Percentiles rank a stretch among this genome's conserved stretches.
Conservation (phyloP, 1,140 invertebrate genomes). For the Globodera rostochiensis region DNA sequence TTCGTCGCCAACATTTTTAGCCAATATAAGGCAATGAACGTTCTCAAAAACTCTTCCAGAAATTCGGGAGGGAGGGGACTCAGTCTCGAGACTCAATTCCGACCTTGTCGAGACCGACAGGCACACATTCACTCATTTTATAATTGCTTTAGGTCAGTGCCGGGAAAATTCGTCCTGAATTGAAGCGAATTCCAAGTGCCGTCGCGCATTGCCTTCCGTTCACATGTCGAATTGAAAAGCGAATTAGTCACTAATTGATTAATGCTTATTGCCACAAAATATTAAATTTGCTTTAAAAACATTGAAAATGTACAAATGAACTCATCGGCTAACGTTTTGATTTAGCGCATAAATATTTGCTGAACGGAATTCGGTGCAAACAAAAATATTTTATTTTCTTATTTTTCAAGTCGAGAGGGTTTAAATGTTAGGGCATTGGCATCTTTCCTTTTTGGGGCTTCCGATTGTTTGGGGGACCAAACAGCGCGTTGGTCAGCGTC, state of each 20-base stretch:
- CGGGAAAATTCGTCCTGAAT: not conserved
- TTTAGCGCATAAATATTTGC: too few species aligned
- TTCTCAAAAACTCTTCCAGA: too few species aligned
- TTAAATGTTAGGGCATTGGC: too few species aligned
- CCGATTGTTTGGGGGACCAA: not conserved
- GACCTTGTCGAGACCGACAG: not conserved
- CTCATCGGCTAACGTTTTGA: too few species aligned
- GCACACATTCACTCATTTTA: not conserved
- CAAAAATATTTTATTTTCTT: too few species aligned
- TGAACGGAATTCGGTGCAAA: too few species aligned
- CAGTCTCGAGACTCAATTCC: not conserved
- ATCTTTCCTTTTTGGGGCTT: not conserved
- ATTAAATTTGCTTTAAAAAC: too few species aligned
- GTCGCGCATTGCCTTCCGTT: not conserved
- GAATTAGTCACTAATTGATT: not conserved
- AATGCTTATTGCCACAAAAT: too few species aligned
- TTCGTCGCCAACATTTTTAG: conserved; percentile 28
- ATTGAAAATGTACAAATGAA: too few species aligned
- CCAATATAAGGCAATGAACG: not conserved
- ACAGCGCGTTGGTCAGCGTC: conserved; percentile 11
- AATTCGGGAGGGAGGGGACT: too few species aligned
- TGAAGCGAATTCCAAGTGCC: not conserved
- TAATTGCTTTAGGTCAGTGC: not conserved
- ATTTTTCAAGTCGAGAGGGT: too few species aligned
- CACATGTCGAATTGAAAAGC: not conserved